These are phyloP conservation scores for Meriones psammophilus DNA, from an alignment of 2,797 vertebrate species.

Conservation along the genomic window DNA sequence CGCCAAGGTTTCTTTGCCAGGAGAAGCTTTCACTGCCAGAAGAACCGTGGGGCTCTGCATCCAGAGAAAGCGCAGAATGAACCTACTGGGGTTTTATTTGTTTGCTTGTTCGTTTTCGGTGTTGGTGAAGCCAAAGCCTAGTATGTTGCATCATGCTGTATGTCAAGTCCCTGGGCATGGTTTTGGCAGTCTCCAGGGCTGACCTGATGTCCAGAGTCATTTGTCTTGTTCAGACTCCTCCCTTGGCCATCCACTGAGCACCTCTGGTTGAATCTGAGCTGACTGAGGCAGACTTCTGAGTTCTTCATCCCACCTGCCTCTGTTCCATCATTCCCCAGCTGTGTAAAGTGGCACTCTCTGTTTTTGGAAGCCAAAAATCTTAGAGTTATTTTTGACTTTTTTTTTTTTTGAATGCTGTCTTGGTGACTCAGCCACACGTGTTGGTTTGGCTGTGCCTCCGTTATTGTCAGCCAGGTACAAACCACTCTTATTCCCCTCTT, in stretches of 20 bases:
- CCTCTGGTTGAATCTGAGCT: background rate
- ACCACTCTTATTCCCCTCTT: background rate
- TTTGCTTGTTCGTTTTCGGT: slow-evolving; percentile 42
- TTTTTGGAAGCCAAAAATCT: background rate
- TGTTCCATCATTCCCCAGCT: background rate
- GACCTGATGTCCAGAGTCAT: slow-evolving; percentile 38
- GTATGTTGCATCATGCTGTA: slow-evolving; percentile 18
- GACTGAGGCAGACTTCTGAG: background rate
- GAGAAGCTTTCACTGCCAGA: slow-evolving; percentile 32
- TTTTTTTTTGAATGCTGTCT: background rate
- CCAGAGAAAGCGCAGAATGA: slow-evolving; percentile 49
- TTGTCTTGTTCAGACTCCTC: slow-evolving; percentile 10
- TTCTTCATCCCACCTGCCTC: background rate
- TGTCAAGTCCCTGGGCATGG: background rate
- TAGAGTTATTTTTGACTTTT: background rate
- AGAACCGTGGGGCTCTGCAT: slow-evolving; percentile 3
- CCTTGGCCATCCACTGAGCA: background rate
- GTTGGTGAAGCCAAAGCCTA: slow-evolving; percentile 2
- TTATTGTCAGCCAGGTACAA: background rate
- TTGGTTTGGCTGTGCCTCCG: background rate
- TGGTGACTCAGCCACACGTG: background rate
- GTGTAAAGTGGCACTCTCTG: background rate
- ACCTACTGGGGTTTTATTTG: slow-evolving; percentile 16
- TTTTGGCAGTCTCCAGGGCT: slow-evolving; percentile 38
- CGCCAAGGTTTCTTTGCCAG: slow-evolving; percentile 50